Conservation (phyloP, 92 coral and sea anemone species). For the Micromussa lordhowensis region DNA sequence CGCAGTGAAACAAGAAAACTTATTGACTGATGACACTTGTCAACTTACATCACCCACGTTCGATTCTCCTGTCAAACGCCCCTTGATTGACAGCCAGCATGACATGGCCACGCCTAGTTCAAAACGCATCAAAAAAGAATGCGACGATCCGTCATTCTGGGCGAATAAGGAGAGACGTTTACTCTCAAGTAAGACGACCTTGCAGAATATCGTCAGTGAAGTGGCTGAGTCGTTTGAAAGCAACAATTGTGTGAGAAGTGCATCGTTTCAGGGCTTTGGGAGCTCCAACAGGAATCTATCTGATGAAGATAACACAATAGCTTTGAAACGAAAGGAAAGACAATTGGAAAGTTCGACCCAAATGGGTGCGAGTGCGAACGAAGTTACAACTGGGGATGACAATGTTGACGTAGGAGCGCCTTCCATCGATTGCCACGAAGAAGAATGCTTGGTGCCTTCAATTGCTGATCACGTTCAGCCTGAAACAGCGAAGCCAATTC, state of each 20-base stretch:
- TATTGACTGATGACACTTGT: not conserved
- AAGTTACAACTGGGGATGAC: not conserved
- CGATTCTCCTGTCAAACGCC: not conserved
- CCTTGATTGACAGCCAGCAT: not conserved
- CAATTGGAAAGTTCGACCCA: not conserved
- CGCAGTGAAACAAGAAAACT: not conserved
- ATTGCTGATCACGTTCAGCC: not conserved
- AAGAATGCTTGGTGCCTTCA: not conserved
- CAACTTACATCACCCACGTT: not conserved
- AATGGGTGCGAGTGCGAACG: not conserved
- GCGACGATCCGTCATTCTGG: not conserved
- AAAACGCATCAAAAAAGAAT: slow-evolving; percentile 25
- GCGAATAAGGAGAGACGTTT: not conserved
- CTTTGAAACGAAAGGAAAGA: not conserved
- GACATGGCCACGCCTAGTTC: not conserved
- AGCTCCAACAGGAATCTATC: not conserved
- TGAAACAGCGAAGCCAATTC: slow-evolving; percentile 22
- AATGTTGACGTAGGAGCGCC: not conserved
- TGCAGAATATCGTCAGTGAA: slow-evolving; percentile 3
- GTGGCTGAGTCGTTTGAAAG: slow-evolving; percentile 7
- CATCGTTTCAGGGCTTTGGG: slow-evolving; percentile 1
- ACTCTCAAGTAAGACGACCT: not conserved
- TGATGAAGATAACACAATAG: not conserved
- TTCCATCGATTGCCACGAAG: not conserved
- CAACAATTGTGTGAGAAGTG: not conserved